Base-by-base conservation (phyloP, 1,140 invertebrate genomes). In the Propsilocerus akamusi region DNA sequence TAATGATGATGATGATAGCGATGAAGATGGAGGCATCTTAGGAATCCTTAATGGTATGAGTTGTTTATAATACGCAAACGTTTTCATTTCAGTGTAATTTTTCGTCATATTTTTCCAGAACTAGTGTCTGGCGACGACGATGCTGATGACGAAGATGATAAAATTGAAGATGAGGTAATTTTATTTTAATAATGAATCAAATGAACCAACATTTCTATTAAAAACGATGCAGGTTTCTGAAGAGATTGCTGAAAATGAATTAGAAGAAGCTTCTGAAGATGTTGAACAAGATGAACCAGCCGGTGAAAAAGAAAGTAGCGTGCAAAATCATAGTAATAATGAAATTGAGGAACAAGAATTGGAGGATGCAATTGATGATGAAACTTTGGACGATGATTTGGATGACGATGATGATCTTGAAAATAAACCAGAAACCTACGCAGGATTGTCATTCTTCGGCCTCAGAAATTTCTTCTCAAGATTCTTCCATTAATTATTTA, bases 331-430 rank as follows among this genome's bases (percentile, higher is more conserved):
- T 5, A 17, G 22, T 41, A 20, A 41, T 2, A 41, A 41, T 41
- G 34, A 41, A 4, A 14, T 41, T 41, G 34, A 41, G 2, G 34
- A 41, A 20, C 34, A 41, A 41, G 34, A 14, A 20, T 3, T 41
- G 22, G 34, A 41, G 22, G 34, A 41, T 8, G 17, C 34, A 17
- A 20, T 41, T 17, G 34, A 20, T 41, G 34, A 41, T 17, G 34
- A n/a, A n/a, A n/a, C n/a, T n/a, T n/a, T n/a, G n/a, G n/a, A 41
- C 22, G 34, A 20, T 41, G 10, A 41, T 30, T n/a, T n/a, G n/a
- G n/a, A n/a, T n/a, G n/a, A n/a, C n/a, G 34, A 41, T 41, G 34
- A 37, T 14, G 32, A n/a, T n/a, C n/a, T n/a, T 41, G 34, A 41
- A 30, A n/a, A 30, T 8, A 41, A 41, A 10, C 34, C 34, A 20